A percentile compares a stretch with the other conserved stretches of the same genome.
These are phyloP conservation scores for Netelia virgata DNA, from an alignment of 2,888 invertebrate genomes.

Conservation along the genomic window DNA sequence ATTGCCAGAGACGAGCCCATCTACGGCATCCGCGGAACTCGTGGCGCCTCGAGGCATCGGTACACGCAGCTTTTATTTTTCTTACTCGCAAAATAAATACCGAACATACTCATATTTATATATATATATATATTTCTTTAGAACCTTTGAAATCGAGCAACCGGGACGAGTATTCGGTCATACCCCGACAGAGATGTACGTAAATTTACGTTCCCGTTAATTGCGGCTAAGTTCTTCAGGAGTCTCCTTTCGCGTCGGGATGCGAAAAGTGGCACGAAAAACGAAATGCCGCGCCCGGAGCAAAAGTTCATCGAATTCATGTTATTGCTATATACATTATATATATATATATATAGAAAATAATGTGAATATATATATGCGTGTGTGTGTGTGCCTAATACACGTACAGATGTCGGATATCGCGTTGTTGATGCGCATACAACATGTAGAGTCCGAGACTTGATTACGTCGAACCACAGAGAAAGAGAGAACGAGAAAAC, in stretches of 20 bases:
- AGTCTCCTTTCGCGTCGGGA: not conserved
- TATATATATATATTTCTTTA: not conserved
- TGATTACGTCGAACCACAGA: slow-evolving; percentile 65
- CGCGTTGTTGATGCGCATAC: slow-evolving; percentile 2
- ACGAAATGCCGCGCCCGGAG: not conserved
- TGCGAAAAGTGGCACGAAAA: not conserved
- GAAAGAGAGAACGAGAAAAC: slow-evolving; percentile 43
- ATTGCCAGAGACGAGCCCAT: too few species aligned
- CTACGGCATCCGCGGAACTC: not conserved
- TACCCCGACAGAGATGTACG: slow-evolving; percentile 5
- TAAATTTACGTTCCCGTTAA: not conserved
- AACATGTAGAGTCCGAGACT: slow-evolving; percentile 66
- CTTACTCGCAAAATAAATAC: slow-evolving; percentile 28
- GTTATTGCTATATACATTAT: not conserved
- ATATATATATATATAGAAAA: not conserved
- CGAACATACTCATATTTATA: not conserved
- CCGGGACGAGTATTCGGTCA: slow-evolving; percentile 16
- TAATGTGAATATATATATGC: not conserved
- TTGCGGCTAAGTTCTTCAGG: not conserved
- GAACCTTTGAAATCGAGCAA: slow-evolving; percentile 39
- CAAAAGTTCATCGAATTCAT: not conserved
- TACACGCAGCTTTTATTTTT: not conserved
- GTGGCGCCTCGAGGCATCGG: slow-evolving; percentile 21
- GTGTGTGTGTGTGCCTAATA: not conserved
- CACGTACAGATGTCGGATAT: not conserved